Evolutionary conservation across 2,113 vertebrate genomes (phyloP).

Genomic region (Ursus arctos): DNA sequence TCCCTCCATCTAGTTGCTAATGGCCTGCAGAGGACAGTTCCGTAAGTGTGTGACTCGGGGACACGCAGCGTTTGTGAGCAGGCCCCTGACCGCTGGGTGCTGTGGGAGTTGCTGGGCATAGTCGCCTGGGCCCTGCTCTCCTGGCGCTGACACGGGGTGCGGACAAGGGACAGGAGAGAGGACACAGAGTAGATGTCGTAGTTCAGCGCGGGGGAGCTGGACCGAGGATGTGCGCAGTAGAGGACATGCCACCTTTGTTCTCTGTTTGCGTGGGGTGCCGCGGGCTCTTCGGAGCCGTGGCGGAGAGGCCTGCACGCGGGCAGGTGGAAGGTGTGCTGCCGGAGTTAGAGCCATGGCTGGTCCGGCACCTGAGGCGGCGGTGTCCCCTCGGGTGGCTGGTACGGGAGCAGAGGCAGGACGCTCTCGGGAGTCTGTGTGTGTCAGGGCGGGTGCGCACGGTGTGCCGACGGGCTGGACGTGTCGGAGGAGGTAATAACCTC

Average conservation of each 20-base stretch:
- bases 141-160: background rate
- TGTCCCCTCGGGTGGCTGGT: background rate
- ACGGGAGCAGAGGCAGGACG: background rate
- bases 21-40: background rate
- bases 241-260: rapidly evolving
- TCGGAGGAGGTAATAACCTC: background rate
- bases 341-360: background rate
- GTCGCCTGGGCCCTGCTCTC: background rate
- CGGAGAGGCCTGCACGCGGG: background rate
- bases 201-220: background rate
- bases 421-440: background rate
- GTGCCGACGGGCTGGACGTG: too few relatives aligned
- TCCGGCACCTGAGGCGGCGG: background rate
- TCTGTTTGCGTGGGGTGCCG: background rate
- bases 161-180: rapidly evolving
- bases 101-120: background rate
- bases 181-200: background rate
- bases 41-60: background rate
- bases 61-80: background rate
- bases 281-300: too few relatives aligned
- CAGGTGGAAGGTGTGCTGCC: too few relatives aligned
- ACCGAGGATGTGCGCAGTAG: background rate
- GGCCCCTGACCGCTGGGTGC: background rate
- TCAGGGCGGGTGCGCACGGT: background rate
- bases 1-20: background rate